phyloP scores from a whole-genome alignment of 2,797 vertebrate species.

The Psittacula derbiana region DNA sequence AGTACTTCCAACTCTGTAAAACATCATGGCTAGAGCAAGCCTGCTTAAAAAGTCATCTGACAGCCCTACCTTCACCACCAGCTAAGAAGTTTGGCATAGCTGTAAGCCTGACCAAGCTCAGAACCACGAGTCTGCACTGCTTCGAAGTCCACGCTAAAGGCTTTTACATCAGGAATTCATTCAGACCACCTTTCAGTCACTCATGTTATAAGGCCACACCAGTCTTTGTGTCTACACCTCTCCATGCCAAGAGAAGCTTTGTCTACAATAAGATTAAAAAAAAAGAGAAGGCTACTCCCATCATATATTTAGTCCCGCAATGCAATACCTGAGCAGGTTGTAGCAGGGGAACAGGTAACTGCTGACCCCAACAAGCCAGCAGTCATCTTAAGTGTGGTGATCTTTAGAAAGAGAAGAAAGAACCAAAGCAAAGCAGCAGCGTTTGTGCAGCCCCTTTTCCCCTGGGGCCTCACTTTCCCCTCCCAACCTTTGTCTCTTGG shows the following conservation, averaged over 20 bases:
- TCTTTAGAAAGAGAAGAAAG: background rate
- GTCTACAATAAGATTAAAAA: background rate
- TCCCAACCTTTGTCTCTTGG: slow-evolving; percentile 61
- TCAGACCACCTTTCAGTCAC: background rate
- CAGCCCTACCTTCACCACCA: background rate
- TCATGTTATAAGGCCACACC: background rate
- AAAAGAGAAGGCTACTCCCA: background rate
- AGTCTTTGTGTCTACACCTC: background rate
- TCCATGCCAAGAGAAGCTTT: background rate
- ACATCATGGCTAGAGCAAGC: background rate
- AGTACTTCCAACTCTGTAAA: background rate
- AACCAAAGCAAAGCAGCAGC: background rate
- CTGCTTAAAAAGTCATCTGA: background rate
- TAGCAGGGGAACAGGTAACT: background rate
- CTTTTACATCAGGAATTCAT: background rate
- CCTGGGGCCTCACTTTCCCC: slow-evolving; percentile 55
- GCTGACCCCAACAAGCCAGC: background rate
- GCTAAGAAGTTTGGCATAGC: background rate
- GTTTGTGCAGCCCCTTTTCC: slow-evolving; percentile 16
- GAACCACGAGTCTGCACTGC: background rate
- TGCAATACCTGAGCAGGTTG: background rate
- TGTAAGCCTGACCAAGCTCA: background rate
- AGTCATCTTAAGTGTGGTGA: background rate
- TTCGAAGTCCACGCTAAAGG: background rate
- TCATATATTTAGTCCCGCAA: background rate